Evolutionary conservation across 2,113 vertebrate species (phyloP).

Genomic region (Aegotheles bennettii): DNA sequence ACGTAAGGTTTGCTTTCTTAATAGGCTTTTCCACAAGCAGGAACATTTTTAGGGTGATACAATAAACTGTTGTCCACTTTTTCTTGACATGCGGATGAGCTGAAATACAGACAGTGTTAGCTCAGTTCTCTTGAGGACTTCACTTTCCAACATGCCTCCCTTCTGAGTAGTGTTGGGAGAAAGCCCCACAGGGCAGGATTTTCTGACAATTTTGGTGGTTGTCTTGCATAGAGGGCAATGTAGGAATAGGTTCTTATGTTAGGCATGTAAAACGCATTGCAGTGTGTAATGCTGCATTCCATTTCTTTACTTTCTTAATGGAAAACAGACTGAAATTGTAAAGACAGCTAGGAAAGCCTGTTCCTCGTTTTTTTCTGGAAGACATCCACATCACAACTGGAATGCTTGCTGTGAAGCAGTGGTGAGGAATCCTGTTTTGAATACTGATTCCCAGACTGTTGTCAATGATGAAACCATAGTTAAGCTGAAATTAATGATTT

Average conservation of each 20-base stretch:
- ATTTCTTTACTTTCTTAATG: background rate
- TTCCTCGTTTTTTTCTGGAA: background rate
- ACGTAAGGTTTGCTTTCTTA: background rate
- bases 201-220: background rate
- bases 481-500: slow-evolving; percentile 63
- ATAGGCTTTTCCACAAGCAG: background rate
- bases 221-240: background rate
- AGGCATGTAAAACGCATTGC: background rate
- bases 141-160: background rate
- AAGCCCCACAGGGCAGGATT: background rate
- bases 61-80: accelerated
- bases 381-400: background rate
- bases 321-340: background rate
- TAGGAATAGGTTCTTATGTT: accelerated
- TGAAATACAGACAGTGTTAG: background rate
- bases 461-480: slow-evolving; percentile 54
- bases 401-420: background rate
- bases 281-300: background rate
- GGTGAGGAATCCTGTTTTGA: background rate
- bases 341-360: background rate
- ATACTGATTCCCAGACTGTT: slow-evolving; percentile 38
- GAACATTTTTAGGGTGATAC: background rate
- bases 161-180: background rate
- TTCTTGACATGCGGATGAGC: background rate
- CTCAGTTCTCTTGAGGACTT: background rate